Evolutionary conservation across 2,113 vertebrate genomes (phyloP).

Genomic region (Spilogale gracilis): DNA sequence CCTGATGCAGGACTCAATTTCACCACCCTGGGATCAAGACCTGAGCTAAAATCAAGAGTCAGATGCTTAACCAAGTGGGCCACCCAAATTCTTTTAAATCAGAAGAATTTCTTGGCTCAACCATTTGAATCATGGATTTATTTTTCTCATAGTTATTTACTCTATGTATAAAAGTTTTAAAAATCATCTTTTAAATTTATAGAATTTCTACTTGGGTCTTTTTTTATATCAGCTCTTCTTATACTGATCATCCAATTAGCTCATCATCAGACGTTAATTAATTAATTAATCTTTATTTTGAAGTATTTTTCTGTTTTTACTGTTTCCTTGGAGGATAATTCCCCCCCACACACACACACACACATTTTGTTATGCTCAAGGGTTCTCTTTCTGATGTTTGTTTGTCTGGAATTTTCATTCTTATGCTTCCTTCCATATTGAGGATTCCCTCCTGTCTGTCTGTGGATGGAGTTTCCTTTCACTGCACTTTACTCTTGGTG

Average conservation of each 20-base stretch:
- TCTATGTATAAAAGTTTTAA: background rate
- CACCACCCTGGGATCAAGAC: background rate
- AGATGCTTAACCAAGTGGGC: background rate
- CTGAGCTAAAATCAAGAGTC: background rate
- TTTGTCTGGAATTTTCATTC: background rate
- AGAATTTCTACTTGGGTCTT: background rate
- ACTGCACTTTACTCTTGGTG: background rate
- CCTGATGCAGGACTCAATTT: background rate
- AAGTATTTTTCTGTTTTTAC: background rate
- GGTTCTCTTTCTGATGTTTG: background rate
- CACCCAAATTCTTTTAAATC: background rate
- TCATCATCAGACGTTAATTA: background rate
- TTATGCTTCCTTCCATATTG: background rate
- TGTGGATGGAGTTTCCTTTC: background rate
- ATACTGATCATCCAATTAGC: background rate
- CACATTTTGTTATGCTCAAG: background rate
- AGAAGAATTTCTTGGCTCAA: background rate
- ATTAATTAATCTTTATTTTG: background rate
- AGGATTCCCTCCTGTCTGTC: background rate
- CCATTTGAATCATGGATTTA: background rate
- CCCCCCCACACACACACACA: background rate
- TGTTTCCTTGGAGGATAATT: background rate
- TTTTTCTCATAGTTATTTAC: background rate
- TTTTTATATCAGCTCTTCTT: background rate
- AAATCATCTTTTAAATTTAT: background rate